phyloP scores from a whole-genome alignment of 2,888 invertebrate genomes.

The Acrocera orbiculus region DNA sequence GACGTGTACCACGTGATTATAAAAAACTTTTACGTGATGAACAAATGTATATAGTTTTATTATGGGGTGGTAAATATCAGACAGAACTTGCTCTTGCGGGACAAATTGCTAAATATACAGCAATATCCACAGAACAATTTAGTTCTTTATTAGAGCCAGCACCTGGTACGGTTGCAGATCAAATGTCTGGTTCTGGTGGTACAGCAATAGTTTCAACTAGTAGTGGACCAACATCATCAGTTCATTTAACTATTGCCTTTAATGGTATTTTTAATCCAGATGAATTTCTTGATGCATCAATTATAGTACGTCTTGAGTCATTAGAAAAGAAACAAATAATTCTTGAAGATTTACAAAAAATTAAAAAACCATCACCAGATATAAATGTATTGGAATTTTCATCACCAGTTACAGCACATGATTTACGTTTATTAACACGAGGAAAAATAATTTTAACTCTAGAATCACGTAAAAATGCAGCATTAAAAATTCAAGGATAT shows the following conservation, averaged over 20 bases:
- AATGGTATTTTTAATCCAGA: slow-evolving; percentile 58
- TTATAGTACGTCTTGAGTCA: slow-evolving; percentile 50
- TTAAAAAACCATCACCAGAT: slow-evolving; percentile 57
- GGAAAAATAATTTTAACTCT: slow-evolving; percentile 56
- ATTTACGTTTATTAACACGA: slow-evolving; percentile 55
- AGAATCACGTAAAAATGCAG: slow-evolving; percentile 47
- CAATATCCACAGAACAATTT: slow-evolving; percentile 64
- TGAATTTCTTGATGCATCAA: slow-evolving; percentile 45
- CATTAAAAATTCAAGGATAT: slow-evolving; percentile 46
- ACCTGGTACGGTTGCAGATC: slow-evolving; percentile 38
- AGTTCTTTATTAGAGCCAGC: slow-evolving; percentile 55
- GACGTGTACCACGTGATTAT: slow-evolving; percentile 68
- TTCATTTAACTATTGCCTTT: slow-evolving; percentile 63
- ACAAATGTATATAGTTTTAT: slow-evolving; percentile 55
- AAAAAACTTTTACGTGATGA: slow-evolving; percentile 62
- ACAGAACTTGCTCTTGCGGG: slow-evolving; percentile 55
- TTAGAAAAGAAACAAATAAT: slow-evolving; percentile 56
- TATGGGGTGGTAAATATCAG: slow-evolving; percentile 56
- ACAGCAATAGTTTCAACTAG: slow-evolving; percentile 73
- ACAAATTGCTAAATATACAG: slow-evolving; percentile 53
- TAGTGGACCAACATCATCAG: slow-evolving; percentile 59
- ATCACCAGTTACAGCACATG: slow-evolving; percentile 57
- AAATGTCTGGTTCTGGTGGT: slow-evolving; percentile 53
- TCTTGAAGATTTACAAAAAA: slow-evolving; percentile 48
- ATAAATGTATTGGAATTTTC: slow-evolving; percentile 62